These are phyloP conservation scores for Bacillus rossius DNA, from an alignment of 1,140 invertebrate genomes.

Conservation along the genomic window DNA sequence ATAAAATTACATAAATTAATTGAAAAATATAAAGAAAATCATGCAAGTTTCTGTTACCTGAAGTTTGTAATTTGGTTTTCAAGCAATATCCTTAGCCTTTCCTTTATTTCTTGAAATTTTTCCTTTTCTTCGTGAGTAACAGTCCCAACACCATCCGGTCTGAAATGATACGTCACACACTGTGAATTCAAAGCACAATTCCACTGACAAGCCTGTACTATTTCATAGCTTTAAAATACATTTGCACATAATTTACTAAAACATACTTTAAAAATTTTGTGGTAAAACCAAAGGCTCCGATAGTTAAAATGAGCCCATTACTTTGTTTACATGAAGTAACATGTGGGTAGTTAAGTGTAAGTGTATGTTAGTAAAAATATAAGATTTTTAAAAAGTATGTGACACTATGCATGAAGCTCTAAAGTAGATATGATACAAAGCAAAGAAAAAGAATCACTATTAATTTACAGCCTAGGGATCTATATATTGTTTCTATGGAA, in stretches of 20 bases:
- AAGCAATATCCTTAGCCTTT: constrained; percentile 83
- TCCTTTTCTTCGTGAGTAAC: constrained; percentile 97
- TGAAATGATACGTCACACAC: constrained; percentile 41
- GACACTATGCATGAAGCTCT: no score
- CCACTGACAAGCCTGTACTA: constrained; percentile 1
- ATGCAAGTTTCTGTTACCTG: constrained; percentile 60
- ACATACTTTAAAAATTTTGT: not conserved
- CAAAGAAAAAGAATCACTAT: no score
- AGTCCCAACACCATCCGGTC: constrained; percentile 96
- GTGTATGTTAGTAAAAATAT: no score
- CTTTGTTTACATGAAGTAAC: no score
- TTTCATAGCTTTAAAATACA: not conserved
- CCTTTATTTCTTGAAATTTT: constrained; percentile 96
- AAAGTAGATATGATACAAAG: no score
- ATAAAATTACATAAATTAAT: no score
- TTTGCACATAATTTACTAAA: not conserved
- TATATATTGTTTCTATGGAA: no score
- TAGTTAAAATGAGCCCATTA: no score
- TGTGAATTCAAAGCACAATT: constrained; percentile 10
- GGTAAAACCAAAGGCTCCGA: not conserved
- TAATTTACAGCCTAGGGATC: no score
- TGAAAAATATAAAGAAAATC: not conserved
- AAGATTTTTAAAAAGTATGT: no score
- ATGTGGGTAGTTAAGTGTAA: no score
- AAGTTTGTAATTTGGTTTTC: constrained; percentile 99